A percentile compares a stretch with the other conserved stretches of the same genome.
These are phyloP conservation scores for Apis dorsata DNA, from an alignment of 1,140 invertebrate species.

Conservation along the genomic window DNA sequence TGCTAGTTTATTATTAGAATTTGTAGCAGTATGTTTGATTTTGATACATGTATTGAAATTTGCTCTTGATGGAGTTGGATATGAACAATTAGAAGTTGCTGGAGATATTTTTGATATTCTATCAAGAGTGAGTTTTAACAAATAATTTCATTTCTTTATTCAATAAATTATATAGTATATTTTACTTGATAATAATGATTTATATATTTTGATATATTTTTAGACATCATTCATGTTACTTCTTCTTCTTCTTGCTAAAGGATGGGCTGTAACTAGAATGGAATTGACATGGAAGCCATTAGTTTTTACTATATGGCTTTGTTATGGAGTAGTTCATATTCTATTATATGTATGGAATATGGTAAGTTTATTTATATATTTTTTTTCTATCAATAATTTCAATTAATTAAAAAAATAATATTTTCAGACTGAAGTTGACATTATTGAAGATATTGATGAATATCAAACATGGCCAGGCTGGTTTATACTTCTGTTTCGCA, in stretches of 20 bases:
- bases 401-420: conserved; percentile 11
- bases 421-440: conserved; percentile 93
- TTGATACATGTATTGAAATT: conserved; percentile 94
- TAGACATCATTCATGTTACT: conserved; percentile 96
- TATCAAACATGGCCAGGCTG: conserved; percentile 98
- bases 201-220: conserved; percentile 71
- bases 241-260: conserved; percentile 95
- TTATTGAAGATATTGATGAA: conserved; percentile 97
- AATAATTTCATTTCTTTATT: conserved; percentile 8
- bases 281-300: conserved; percentile 92
- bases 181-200: conserved; percentile 2
- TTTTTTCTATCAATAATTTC: neutral
- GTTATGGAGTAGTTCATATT: conserved; percentile 94
- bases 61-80: conserved; percentile 92
- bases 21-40: conserved; percentile 91
- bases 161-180: neutral
- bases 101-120: conserved; percentile 96
- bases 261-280: conserved; percentile 96
- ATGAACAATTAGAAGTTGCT: conserved; percentile 88
- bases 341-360: conserved; percentile 97
- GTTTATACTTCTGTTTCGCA: conserved; percentile 92
- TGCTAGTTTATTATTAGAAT: conserved; percentile 91
- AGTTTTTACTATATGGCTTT: conserved; percentile 94
- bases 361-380: conserved; percentile 82
- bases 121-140: conserved; percentile 85